Conservation (phyloP, 2,113 vertebrate genomes). For the Notothenia coriiceps region DNA sequence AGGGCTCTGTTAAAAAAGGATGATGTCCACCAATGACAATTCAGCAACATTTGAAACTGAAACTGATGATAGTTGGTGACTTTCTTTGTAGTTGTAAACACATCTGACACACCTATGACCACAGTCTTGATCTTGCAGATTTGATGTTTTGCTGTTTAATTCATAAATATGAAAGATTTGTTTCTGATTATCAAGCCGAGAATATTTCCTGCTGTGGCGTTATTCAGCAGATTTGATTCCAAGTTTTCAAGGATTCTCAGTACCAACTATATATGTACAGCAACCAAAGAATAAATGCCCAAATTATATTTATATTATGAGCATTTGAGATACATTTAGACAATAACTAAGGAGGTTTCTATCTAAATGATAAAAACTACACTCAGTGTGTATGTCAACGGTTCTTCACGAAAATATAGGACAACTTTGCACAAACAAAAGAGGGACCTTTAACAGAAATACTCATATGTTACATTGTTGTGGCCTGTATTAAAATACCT, state of each 20-base stretch:
- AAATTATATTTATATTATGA: background rate
- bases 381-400: background rate
- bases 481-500: background rate
- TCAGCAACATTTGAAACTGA: background rate
- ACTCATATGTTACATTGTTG: background rate
- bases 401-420: background rate
- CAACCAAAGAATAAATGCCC: too few relatives aligned
- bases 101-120: too few relatives aligned
- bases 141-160: background rate
- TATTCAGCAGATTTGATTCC: too few relatives aligned
- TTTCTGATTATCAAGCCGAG: too few relatives aligned
- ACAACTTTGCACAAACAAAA: background rate
- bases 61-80: background rate
- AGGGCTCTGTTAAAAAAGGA: background rate
- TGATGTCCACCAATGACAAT: conserved; percentile 3
- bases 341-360: background rate
- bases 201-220: too few relatives aligned
- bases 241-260: background rate
- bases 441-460: background rate
- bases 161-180: background rate
- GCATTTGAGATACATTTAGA: background rate
- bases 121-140: background rate
- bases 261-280: background rate
- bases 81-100: background rate
- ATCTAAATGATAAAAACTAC: background rate